These are phyloP conservation scores for Peucedramus taeniatus DNA, from an alignment of 2,113 vertebrate species.

Conservation along the genomic window DNA sequence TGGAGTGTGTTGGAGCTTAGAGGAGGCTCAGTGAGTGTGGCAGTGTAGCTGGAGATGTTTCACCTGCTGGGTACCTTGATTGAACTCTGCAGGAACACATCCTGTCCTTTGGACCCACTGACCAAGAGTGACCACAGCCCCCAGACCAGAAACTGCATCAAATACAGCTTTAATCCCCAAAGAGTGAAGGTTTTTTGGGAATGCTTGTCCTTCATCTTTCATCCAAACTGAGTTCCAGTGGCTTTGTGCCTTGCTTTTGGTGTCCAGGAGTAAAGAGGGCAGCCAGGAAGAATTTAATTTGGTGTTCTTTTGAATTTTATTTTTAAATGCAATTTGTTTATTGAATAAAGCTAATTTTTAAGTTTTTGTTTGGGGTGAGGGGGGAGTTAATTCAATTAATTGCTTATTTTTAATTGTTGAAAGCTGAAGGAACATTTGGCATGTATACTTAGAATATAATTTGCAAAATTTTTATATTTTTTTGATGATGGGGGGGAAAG, in stretches of 20 bases:
- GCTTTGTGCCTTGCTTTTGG: not conserved
- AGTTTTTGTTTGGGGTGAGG: not conserved
- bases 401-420: not conserved
- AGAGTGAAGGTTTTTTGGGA: rapidly evolving
- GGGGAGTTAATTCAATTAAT: not conserved
- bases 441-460: not conserved
- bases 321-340: not conserved
- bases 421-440: not conserved
- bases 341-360: not conserved
- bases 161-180: not conserved
- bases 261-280: not conserved
- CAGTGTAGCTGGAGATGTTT: not conserved
- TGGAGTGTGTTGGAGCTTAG: not conserved
- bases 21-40: not conserved
- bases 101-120: not conserved
- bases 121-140: not conserved
- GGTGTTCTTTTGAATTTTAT: not conserved
- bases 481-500: rapidly evolving
- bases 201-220: not conserved
- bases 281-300: not conserved
- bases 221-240: not conserved
- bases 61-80: not conserved
- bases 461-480: not conserved
- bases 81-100: not conserved
- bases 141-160: not conserved